A percentile compares a stretch with the other conserved stretches of the same genome.
These are phyloP conservation scores for Antedon mediterranea DNA, from an alignment of 53 echinoderm and acorn worm species.

Conservation along the genomic window DNA sequence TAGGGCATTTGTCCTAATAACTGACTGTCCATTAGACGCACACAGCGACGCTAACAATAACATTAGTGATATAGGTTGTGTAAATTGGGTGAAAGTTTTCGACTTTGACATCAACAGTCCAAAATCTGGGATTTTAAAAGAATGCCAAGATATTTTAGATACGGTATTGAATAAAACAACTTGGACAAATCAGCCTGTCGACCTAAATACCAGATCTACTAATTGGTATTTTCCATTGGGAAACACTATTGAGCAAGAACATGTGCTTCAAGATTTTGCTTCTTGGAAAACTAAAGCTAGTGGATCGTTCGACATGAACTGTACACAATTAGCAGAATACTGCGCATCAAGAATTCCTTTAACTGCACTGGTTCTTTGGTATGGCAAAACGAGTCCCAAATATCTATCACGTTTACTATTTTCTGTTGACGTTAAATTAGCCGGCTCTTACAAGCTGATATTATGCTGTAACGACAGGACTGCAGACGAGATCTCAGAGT, in stretches of 20 bases:
- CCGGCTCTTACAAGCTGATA: not conserved
- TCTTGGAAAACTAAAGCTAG: not conserved
- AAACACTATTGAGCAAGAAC: not conserved
- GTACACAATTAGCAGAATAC: constrained; percentile 1
- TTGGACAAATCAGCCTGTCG: constrained; percentile 6
- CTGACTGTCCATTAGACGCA: too few species aligned
- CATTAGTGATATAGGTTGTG: not conserved
- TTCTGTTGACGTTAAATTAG: not conserved
- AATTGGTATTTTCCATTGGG: not conserved
- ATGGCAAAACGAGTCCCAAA: not conserved
- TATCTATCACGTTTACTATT: not conserved
- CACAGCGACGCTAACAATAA: too few species aligned
- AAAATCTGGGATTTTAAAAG: constrained; percentile 12
- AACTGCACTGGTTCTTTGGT: not conserved
- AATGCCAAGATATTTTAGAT: constrained; percentile 8
- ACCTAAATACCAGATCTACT: not conserved
- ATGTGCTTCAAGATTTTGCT: not conserved
- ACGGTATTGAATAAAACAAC: too few species aligned
- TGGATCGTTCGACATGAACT: not conserved
- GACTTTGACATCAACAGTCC: constrained; percentile 32
- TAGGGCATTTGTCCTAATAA: too few species aligned
- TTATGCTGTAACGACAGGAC: not conserved
- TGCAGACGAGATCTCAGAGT: too few species aligned
- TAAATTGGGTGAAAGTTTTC: constrained; percentile 16
- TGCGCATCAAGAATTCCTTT: not conserved